Percentiles rank a stretch among this genome's conserved stretches.
phyloP scores from a whole-genome alignment of 1,140 invertebrate species.

The Acyrthosiphon pisum region DNA sequence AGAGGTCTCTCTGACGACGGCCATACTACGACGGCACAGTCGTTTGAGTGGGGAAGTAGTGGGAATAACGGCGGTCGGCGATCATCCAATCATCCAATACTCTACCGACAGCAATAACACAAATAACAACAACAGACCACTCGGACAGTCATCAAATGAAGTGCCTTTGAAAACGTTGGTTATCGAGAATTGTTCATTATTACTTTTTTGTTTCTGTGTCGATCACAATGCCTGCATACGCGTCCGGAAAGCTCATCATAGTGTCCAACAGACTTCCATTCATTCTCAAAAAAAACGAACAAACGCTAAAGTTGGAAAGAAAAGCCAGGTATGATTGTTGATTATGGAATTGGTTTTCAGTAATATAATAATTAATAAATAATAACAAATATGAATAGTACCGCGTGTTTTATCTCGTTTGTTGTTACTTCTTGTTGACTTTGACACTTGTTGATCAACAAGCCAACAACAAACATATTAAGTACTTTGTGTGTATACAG shows the following conservation, averaged over 20 bases:
- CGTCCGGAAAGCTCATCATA: conserved; percentile 72
- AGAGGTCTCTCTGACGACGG: not conserved
- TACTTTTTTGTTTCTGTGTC: not conserved
- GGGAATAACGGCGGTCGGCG: not conserved
- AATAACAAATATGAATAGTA: not conserved
- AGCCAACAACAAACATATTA: not conserved
- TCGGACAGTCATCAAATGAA: too few relatives aligned
- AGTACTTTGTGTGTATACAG: not conserved
- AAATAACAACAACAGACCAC: not conserved
- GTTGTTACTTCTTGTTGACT: not conserved
- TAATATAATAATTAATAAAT: not conserved
- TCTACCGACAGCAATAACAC: not conserved
- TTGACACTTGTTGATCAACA: not conserved
- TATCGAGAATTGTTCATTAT: not conserved
- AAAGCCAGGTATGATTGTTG: conserved; percentile 77
- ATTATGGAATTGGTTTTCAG: not conserved
- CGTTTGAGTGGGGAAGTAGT: not conserved
- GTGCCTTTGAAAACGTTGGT: not conserved
- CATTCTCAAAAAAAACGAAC: conserved; percentile 76
- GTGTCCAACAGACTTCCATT: conserved; percentile 90
- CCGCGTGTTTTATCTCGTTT: not conserved
- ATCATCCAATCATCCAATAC: not conserved
- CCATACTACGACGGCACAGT: not conserved
- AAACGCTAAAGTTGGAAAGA: conserved; percentile 68
- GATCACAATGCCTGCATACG: not conserved